A percentile compares a stretch with the other conserved stretches of the same genome.
These are phyloP conservation scores for Thymelicus lineola DNA, from an alignment of 2,888 invertebrate genomes.

Conservation along the genomic window DNA sequence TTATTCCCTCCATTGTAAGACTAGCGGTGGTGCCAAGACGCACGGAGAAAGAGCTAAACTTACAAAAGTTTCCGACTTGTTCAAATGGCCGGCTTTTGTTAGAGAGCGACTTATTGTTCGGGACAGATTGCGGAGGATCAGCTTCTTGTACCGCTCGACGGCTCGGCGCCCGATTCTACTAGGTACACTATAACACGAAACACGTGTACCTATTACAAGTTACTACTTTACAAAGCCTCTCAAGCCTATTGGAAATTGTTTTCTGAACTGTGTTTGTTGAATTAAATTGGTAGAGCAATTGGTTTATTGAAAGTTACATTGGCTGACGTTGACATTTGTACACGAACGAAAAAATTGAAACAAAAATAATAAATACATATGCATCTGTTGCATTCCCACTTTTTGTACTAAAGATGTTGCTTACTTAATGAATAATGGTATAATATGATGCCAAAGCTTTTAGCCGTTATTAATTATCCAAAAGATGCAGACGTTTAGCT, in stretches of 20 bases:
- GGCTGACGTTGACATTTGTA: no score
- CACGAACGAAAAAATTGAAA: no score
- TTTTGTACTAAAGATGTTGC: background rate
- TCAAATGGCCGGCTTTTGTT: constrained; percentile 84
- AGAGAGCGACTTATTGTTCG: constrained; percentile 83
- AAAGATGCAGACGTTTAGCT: constrained; percentile 22
- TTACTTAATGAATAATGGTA: background rate
- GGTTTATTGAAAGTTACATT: no score
- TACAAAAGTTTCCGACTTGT: constrained; percentile 84
- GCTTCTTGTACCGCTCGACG: constrained; percentile 59
- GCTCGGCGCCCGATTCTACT: constrained; percentile 60
- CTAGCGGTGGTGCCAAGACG: constrained; percentile 76
- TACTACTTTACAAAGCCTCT: constrained; percentile 13
- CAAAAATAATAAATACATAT: background rate
- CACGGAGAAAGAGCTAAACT: constrained; percentile 81
- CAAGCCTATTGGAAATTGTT: constrained; percentile 7
- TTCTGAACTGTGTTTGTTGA: background rate
- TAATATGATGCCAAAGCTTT: background rate
- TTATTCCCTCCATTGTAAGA: constrained; percentile 80
- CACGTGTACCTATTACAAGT: constrained; percentile 50
- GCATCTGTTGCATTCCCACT: background rate
- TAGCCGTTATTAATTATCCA: constrained; percentile 12
- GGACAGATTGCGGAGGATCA: constrained; percentile 83
- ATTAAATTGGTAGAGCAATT: background rate
- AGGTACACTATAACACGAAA: constrained; percentile 52